phyloP scores from a whole-genome alignment of 2,113 vertebrate genomes.

The Cebus imitator region DNA sequence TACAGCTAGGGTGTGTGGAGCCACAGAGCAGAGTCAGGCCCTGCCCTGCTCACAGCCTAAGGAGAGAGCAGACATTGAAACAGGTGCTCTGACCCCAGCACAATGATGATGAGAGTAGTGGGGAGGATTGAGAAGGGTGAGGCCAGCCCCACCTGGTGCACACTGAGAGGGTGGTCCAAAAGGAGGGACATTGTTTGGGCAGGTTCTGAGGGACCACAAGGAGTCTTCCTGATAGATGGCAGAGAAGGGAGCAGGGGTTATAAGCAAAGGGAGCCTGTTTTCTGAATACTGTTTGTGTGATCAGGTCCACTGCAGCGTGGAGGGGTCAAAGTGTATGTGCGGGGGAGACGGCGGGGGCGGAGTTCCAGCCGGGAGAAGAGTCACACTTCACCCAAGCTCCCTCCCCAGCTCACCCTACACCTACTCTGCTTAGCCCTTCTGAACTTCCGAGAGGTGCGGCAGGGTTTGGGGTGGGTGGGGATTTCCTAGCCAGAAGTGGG shows the following conservation, averaged over 20 bases:
- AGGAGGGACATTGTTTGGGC: not conserved
- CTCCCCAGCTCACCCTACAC: not conserved
- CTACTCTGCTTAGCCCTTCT: not conserved
- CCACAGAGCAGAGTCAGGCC: not conserved
- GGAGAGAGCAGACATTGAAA: not conserved
- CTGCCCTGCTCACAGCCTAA: not conserved
- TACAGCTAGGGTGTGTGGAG: not conserved
- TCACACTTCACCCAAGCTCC: not conserved
- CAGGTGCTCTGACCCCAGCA: not conserved
- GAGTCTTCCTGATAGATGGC: not conserved
- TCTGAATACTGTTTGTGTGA: not conserved
- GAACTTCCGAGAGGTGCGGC: not conserved
- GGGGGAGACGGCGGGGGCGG: rapidly evolving
- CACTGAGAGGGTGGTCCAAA: not conserved
- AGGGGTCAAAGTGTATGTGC: not conserved
- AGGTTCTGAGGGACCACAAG: not conserved
- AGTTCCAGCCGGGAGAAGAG: not conserved
- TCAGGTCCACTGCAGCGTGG: not conserved
- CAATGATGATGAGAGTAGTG: not conserved
- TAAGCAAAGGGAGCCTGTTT: not conserved
- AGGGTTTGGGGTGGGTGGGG: not conserved
- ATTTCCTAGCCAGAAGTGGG: not conserved
- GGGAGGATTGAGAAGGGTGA: not conserved
- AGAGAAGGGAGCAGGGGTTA: not conserved
- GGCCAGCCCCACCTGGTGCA: rapidly evolving